Evolutionary conservation across 2,888 invertebrate species (phyloP).

Genomic region (Platycheirus albimanus): DNA sequence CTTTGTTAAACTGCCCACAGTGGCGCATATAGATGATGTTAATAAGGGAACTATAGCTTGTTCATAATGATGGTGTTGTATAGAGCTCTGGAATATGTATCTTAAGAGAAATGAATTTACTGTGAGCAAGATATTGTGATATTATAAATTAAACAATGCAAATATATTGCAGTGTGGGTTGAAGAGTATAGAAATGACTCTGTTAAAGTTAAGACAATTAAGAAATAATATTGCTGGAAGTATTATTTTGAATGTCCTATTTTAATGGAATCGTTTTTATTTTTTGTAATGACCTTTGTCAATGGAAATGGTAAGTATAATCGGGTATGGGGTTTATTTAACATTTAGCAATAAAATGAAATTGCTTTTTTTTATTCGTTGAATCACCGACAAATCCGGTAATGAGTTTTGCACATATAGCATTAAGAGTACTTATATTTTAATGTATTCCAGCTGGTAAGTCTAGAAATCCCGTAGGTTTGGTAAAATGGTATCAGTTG

Average conservation of each 20-base stretch:
- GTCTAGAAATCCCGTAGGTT: too few species aligned
- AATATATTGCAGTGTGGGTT: conserved; percentile 40
- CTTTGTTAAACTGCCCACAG: conserved; percentile 41
- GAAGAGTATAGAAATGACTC: not conserved
- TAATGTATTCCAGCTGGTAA: too few species aligned
- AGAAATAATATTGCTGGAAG: conserved; percentile 60
- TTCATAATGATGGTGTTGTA: conserved; percentile 31
- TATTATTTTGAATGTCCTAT: conserved; percentile 42
- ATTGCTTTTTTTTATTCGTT: too few species aligned
- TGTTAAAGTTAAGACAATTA: conserved; percentile 59
- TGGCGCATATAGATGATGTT: conserved; percentile 4
- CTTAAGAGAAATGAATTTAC: conserved; percentile 61
- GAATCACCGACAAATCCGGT: too few species aligned
- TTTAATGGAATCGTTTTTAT: conserved; percentile 33
- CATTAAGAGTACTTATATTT: too few species aligned
- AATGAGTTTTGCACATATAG: too few species aligned
- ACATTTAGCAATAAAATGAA: too few species aligned
- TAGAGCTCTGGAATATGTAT: conserved; percentile 46
- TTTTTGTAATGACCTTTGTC: conserved; percentile 42
- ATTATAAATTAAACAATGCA: conserved; percentile 67
- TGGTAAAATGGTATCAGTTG: too few species aligned
- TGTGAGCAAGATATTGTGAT: conserved; percentile 57
- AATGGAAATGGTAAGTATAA: not conserved
- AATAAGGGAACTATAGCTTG: conserved; percentile 6
- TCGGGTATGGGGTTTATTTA: too few species aligned